Conservation (phyloP, 2,888 invertebrate species). For the Hirtodrosophila duncani region DNA sequence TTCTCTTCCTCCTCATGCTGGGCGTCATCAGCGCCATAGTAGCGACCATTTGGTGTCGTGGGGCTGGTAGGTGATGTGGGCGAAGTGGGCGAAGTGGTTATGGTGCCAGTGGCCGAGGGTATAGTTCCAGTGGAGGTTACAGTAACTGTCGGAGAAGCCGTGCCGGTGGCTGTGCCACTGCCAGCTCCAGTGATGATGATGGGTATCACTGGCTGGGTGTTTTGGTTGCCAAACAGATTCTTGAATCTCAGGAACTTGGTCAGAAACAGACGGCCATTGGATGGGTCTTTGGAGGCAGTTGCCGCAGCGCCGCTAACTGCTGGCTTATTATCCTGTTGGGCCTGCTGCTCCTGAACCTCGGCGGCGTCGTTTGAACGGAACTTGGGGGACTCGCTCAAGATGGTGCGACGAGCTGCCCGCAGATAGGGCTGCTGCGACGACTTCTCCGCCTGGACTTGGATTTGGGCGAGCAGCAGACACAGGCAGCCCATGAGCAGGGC, state of each 20-base stretch:
- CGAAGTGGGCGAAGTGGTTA: conserved; percentile 35
- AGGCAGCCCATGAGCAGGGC: conserved; percentile 46
- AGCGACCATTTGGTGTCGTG: not conserved
- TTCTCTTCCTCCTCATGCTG: conserved; percentile 6
- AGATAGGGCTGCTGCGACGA: too few relatives aligned
- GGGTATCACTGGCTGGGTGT: conserved; percentile 65
- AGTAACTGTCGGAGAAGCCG: conserved; percentile 22
- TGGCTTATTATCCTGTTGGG: conserved; percentile 28
- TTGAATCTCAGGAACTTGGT: conserved; percentile 72
- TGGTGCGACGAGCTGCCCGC: conserved; percentile 37
- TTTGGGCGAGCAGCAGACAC: conserved; percentile 28
- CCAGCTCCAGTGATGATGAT: conserved; percentile 69
- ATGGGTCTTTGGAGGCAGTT: conserved; percentile 50
- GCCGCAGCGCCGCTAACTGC: conserved; percentile 1
- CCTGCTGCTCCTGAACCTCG: conserved; percentile 16
- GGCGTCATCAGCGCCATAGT: conserved; percentile 24
- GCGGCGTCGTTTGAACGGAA: conserved; percentile 36
- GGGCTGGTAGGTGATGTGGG: conserved; percentile 12
- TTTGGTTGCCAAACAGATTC: conserved; percentile 63
- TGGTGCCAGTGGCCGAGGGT: conserved; percentile 54
- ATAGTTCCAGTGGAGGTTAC: conserved; percentile 48
- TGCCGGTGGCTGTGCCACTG: conserved; percentile 1
- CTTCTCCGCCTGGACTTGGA: conserved; percentile 15
- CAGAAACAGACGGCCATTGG: conserved; percentile 72
- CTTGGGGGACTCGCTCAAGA: conserved; percentile 46